A percentile compares a stretch with the other conserved stretches of the same genome.
phyloP scores from a whole-genome alignment of 2,113 vertebrate species.

The Chaetodon auriga region DNA sequence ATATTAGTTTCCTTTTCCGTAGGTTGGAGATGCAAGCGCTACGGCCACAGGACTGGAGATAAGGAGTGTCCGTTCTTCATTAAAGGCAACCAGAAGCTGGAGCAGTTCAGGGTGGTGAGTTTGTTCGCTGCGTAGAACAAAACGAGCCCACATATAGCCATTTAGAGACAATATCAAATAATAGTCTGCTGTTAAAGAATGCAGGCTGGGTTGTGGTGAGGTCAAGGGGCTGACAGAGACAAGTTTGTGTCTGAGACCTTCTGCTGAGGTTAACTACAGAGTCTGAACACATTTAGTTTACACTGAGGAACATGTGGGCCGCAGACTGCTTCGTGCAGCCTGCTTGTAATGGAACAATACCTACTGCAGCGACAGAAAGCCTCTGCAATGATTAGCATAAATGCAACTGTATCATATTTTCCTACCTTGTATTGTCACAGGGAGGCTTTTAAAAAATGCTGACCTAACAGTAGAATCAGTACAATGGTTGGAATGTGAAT shows the following conservation, averaged over 20 bases:
- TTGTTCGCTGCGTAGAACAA: neutral
- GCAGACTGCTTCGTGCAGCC: constrained; percentile 31
- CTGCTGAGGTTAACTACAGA: neutral
- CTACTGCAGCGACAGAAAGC: constrained; percentile 30
- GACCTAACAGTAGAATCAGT: neutral
- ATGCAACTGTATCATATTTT: constrained; percentile 68
- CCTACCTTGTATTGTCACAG: constrained; percentile 38
- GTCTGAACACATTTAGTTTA: constrained; percentile 19
- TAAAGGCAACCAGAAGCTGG: constrained; percentile 98
- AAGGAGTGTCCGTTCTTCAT: constrained; percentile 97
- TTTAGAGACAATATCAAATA: neutral
- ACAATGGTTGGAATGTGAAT: constrained; percentile 19
- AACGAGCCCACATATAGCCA: neutral
- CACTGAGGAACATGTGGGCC: constrained; percentile 39
- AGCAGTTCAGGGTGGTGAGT: constrained; percentile 98
- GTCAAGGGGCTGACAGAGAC: constrained; percentile 11
- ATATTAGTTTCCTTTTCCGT: constrained; percentile 13
- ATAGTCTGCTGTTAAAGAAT: neutral
- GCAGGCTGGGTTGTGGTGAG: neutral
- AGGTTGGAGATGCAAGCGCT: constrained; percentile 98
- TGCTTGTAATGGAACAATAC: constrained; percentile 25
- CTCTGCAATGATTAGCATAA: constrained; percentile 76
- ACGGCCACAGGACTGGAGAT: constrained; percentile 96
- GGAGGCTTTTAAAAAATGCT: constrained; percentile 46
- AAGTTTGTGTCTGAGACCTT: constrained; percentile 23